Base-by-base conservation (phyloP, 2,888 invertebrate genomes). In the Pogonocherus hispidulus region DNA sequence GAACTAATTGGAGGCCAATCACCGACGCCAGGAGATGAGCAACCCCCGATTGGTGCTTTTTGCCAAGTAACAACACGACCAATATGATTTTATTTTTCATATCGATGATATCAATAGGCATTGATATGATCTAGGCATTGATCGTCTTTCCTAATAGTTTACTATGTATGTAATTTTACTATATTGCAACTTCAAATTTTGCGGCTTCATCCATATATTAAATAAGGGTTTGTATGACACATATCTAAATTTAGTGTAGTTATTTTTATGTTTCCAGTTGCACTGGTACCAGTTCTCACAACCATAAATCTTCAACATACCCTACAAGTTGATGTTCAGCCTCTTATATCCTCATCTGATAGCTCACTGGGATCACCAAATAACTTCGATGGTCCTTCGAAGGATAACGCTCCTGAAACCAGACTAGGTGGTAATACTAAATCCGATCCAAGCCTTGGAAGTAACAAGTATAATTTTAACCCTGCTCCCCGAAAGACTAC, bases 231-330 rank as follows among this genome's bases (percentile, higher is more conserved):
- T n/a, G n/a, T n/a, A n/a, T n/a, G n/a, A 16, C 18, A 35, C 5
- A 16, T 37, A 19, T 27, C 44, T 22, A 22, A 49, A 49, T 9
- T 49, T 22, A 51, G 5, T 11, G n/a, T 1, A 16, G 19, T 23
- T 11, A 41, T 41, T n/a, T 27, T 68, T 23, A 52, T 46, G 57
- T 41, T 77, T 76, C 57, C 65, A 80, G 79, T 77, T 27, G 72
- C 70, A 68, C 64, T 72, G 64, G 84, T 88, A 1, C 77, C 79
- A 23, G 72, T 83, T 8, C 63, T 84, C 56, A 87, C 88, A 5
- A 87, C 87, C 0, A 84, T 88, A 32, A 87, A 85, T 62, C 84
- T 90, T 0, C 87, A 88, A 67, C 88, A 89, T 78, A 86, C 84
- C 35, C 79, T 89, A n/a, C 86, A 81, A 75, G 77, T 87, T 3